A percentile compares a stretch with the other conserved stretches of the same genome.
Evolutionary conservation across 2,888 invertebrate species (phyloP).

Genomic region (Pardosa pseudoannulata): DNA sequence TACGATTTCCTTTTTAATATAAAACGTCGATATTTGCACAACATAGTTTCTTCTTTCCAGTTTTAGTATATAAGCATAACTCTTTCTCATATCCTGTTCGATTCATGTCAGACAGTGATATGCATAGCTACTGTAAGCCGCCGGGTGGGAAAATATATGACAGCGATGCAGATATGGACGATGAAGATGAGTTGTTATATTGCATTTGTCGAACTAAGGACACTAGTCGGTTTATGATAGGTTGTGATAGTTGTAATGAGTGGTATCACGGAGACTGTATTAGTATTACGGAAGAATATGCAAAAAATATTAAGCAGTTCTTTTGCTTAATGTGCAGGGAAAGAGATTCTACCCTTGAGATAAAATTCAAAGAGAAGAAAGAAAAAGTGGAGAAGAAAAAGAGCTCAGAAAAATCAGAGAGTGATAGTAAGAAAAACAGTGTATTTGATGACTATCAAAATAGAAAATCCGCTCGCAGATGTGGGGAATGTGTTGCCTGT

Average conservation of each 20-base stretch:
- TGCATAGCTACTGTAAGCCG: conserved; percentile 64
- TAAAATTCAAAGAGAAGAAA: conserved; percentile 78
- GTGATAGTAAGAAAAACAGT: conserved; percentile 50
- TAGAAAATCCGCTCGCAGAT: conserved; percentile 79
- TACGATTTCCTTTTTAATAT: too few species aligned
- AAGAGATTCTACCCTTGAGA: conserved; percentile 86
- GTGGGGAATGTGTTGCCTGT: conserved; percentile 88
- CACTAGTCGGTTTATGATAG: conserved; percentile 98
- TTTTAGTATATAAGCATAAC: too few species aligned
- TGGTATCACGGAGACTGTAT: conserved; percentile 99
- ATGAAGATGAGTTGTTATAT: conserved; percentile 81
- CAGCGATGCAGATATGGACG: conserved; percentile 35
- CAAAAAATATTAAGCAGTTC: conserved; percentile 94
- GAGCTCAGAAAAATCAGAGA: conserved; percentile 73
- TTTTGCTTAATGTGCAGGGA: conserved; percentile 85
- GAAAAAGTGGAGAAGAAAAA: conserved; percentile 74
- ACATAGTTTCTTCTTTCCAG: too few species aligned
- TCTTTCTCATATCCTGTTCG: too few species aligned
- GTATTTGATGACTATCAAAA: conserved; percentile 62
- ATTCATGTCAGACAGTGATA: background rate
- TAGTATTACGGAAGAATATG: conserved; percentile 93
- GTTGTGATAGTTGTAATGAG: conserved; percentile 97
- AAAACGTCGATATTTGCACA: too few species aligned
- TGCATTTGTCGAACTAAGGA: conserved; percentile 96
- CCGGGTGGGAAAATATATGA: conserved; percentile 26